Base-by-base conservation (phyloP, 53 echinoderm and acorn worm species). In the Crossaster papposus region DNA sequence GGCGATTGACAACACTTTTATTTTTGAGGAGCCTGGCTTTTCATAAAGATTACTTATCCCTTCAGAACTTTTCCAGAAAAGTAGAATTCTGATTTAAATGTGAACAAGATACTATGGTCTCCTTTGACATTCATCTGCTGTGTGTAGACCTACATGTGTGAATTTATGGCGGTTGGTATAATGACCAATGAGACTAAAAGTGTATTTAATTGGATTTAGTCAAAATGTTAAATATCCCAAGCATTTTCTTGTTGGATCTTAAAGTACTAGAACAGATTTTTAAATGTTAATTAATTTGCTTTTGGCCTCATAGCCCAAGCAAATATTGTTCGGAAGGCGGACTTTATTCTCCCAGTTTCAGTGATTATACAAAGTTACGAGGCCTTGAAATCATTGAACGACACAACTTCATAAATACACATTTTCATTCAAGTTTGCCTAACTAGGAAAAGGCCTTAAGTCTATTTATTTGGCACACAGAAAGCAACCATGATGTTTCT, bases 151-250 rank as follows among this genome's bases (percentile, higher is more conserved):
- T 85, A 85, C n/a, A n/a, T 73, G 51, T 85, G 85, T 73, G 55
- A 32, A 32, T 85, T 73, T 53, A 73, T 85, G 87, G 87, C 87
- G 87, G 87, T 87, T 87, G 87, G 87, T 74, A n/a, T n/a, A 76
- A 87, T 87, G 87, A 87, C 87, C 87, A 87, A 87, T 87, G 34
- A 58, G 77, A 75, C 62, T 87, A 34, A n/a, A n/a, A 36, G 55
- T 33, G 55, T 75, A 75, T 58, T 30, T 81, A 18, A 58, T 32
- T 34, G 18, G 32, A 81, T 44, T 44, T 44, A 44, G 44, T 44
- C 44, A 58, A 15, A 4, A 35, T 15, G 30, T 51, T 22, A 31
- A 64, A 82, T 23, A 22, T 70, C 14, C 30, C 33, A 65, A 37
- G 83, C 36, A 83, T 65, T 64, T n/a, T 62, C 36, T 54, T 36